phyloP scores from a whole-genome alignment of 2,113 vertebrate species.

The Ciconia stormi region DNA sequence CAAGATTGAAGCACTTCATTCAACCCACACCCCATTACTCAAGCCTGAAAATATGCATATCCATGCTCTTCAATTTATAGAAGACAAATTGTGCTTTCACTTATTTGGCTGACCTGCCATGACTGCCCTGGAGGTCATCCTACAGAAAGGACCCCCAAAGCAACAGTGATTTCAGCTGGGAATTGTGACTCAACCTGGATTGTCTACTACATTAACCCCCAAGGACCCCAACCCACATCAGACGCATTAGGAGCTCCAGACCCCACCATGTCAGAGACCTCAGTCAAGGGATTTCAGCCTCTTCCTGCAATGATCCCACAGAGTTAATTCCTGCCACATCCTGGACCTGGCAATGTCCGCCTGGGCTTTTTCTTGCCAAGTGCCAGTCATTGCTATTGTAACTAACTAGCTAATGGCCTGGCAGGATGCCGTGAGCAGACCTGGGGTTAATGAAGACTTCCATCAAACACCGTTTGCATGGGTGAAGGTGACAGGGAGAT shows the following conservation, averaged over 20 bases:
- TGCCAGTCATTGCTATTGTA: background rate
- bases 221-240: background rate
- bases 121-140: background rate
- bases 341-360: background rate
- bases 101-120: background rate
- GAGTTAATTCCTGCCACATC: background rate
- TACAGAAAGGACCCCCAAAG: background rate
- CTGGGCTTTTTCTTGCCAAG: background rate
- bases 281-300: background rate
- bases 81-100: background rate
- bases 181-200: background rate
- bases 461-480: background rate
- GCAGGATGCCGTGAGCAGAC: background rate
- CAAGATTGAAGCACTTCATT: background rate
- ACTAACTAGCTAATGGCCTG: background rate
- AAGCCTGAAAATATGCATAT: background rate
- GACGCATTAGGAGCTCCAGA: background rate
- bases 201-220: background rate
- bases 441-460: conserved; percentile 28
- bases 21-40: background rate
- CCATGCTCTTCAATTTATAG: background rate
- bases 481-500: conserved; percentile 5
- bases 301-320: background rate
- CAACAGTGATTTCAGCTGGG: background rate
- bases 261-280: background rate